Percentiles rank a stretch among this genome's conserved stretches.
phyloP scores from a whole-genome alignment of 2,113 vertebrate genomes.

The Semnopithecus entellus region DNA sequence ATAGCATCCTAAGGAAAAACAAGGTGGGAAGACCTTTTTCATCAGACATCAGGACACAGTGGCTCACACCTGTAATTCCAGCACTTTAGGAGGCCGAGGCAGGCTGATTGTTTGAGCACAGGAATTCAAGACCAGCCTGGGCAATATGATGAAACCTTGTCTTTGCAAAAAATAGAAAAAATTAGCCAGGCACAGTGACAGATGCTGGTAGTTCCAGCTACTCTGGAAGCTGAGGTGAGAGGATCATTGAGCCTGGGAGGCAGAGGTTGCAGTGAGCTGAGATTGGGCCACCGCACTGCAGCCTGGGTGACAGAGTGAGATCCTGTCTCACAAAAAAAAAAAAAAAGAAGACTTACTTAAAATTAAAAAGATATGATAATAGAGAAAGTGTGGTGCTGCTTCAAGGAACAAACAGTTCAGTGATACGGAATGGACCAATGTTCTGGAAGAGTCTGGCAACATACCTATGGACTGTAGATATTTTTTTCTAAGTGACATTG shows the following conservation, averaged over 20 bases:
- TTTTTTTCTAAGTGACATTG: not conserved
- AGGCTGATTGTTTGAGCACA: not conserved
- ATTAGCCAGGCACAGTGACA: not conserved
- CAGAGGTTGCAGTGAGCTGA: not conserved
- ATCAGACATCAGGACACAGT: not conserved
- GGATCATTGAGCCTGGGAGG: not conserved
- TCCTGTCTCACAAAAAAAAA: not conserved
- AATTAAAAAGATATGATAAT: not conserved
- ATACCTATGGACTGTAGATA: not conserved
- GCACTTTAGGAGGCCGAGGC: not conserved
- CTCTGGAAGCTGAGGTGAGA: not conserved
- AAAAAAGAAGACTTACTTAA: not conserved
- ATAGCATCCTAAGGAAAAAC: slow-evolving; percentile 6
- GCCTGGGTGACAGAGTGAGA: not conserved
- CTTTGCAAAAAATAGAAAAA: not conserved
- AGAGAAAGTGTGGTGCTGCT: not conserved
- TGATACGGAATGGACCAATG: not conserved
- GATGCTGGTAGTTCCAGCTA: not conserved
- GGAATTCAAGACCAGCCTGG: not conserved
- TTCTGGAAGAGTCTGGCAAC: not conserved
- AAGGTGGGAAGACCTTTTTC: not conserved
- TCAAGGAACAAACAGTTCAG: not conserved
- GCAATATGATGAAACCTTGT: not conserved
- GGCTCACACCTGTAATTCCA: not conserved
- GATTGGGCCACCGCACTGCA: not conserved